These are phyloP conservation scores for Athrips mouffetella DNA, from an alignment of 2,888 invertebrate species.

Conservation along the genomic window DNA sequence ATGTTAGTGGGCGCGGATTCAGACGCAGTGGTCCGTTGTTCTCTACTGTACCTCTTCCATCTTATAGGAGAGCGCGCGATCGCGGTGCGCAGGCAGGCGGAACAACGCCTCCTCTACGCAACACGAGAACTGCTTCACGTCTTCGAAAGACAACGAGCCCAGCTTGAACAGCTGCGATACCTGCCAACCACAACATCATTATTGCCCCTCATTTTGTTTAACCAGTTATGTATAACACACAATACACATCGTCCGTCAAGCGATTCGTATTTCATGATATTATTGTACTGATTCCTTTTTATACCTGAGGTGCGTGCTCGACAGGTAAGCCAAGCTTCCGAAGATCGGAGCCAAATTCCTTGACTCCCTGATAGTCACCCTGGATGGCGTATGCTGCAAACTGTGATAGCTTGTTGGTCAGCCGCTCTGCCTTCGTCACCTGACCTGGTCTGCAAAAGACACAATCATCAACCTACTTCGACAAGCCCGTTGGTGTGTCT, in stretches of 20 bases:
- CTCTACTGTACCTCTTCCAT: slow-evolving; percentile 89
- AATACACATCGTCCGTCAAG: no score
- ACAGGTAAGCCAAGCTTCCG: slow-evolving; percentile 96
- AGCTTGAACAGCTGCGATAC: slow-evolving; percentile 97
- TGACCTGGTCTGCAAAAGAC: slow-evolving; percentile 85
- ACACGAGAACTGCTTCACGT: slow-evolving; percentile 93
- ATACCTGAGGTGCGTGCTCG: slow-evolving; percentile 96
- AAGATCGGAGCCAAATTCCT: slow-evolving; percentile 94
- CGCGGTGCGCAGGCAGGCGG: slow-evolving; percentile 88
- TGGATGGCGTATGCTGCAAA: slow-evolving; percentile 96
- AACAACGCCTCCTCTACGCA: slow-evolving; percentile 96
- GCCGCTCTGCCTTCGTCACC: slow-evolving; percentile 94
- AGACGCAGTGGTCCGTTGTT: no score
- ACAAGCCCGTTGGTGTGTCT: neutral
- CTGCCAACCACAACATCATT: slow-evolving; percentile 51
- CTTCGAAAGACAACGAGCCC: slow-evolving; percentile 92
- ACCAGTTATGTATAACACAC: neutral
- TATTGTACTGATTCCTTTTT: neutral
- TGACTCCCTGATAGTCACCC: slow-evolving; percentile 95
- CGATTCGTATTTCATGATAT: no score
- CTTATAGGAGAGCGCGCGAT: slow-evolving; percentile 93
- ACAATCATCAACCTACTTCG: neutral
- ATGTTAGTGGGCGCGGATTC: no score
- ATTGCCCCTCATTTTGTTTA: neutral
- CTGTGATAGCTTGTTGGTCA: slow-evolving; percentile 93